These are phyloP conservation scores for Parnassius glacialis DNA, from an alignment of 2,888 invertebrate genomes.

Conservation along the genomic window DNA sequence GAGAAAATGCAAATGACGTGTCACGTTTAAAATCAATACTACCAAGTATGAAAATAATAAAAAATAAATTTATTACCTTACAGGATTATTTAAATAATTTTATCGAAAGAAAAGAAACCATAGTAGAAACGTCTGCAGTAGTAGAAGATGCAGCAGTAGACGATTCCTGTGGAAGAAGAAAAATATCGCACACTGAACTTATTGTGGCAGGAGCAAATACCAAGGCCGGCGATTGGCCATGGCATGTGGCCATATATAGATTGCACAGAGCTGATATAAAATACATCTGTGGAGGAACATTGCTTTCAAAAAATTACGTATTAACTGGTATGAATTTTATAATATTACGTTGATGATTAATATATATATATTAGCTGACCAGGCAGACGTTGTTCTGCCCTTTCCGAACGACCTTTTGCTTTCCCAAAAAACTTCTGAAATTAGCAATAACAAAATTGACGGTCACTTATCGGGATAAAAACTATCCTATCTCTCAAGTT, in stretches of 20 bases:
- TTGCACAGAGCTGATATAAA: slow-evolving; percentile 38
- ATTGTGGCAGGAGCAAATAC: slow-evolving; percentile 51
- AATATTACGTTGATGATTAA: no score
- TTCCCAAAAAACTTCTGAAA: no score
- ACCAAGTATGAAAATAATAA: no score
- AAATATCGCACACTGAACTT: slow-evolving; percentile 46
- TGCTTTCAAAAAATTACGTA: slow-evolving; percentile 47
- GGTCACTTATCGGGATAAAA: no score
- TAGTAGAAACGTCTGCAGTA: background rate
- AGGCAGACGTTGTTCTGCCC: no score
- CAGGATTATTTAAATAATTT: slow-evolving; percentile 19
- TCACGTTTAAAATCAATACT: no score
- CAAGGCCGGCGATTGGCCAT: slow-evolving; percentile 62
- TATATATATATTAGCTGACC: no score
- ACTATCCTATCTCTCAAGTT: no score
- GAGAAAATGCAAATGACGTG: no score
- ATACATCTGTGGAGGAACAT: slow-evolving; percentile 60
- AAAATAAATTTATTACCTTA: background rate
- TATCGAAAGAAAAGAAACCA: slow-evolving; percentile 2
- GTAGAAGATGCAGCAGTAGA: slow-evolving; percentile 8
- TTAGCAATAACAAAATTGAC: no score
- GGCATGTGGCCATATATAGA: slow-evolving; percentile 59
- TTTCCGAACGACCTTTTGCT: no score
- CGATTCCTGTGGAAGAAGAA: slow-evolving; percentile 46
- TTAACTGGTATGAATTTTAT: slow-evolving; percentile 46